These are phyloP conservation scores for Steatornis caripensis DNA, from an alignment of 2,113 vertebrate genomes.

Conservation along the genomic window DNA sequence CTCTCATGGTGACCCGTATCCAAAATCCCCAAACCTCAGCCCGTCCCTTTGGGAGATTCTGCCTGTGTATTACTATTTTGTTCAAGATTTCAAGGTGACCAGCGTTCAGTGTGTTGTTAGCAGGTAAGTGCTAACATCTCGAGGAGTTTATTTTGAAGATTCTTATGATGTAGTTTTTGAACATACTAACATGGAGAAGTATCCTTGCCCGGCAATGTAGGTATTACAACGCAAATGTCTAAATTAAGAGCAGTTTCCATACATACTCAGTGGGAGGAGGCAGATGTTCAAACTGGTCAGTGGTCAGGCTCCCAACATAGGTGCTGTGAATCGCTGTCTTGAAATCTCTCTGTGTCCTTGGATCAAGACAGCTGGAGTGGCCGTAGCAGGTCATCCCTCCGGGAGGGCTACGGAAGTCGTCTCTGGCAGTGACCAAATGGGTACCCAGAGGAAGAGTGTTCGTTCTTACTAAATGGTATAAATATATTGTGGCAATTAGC, in stretches of 20 bases:
- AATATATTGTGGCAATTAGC: not conserved
- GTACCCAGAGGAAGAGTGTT: not conserved
- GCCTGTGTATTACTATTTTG: not conserved
- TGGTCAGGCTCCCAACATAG: not conserved
- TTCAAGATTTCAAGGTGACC: not conserved
- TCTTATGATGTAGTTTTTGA: not conserved
- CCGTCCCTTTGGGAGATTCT: not conserved
- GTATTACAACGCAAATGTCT: no score
- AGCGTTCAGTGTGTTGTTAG: not conserved
- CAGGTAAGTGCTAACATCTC: not conserved
- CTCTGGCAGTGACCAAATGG: not conserved
- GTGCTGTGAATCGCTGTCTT: not conserved
- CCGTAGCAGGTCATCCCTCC: not conserved
- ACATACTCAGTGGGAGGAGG: not conserved
- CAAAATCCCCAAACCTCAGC: not conserved
- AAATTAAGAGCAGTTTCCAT: not conserved
- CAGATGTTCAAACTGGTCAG: no score
- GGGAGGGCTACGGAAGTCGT: rapidly evolving
- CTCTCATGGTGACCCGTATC: rapidly evolving
- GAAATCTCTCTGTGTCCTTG: not conserved
- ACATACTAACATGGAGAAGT: not conserved
- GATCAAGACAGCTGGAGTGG: not conserved
- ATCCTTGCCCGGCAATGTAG: not conserved
- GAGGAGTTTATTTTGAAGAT: not conserved
- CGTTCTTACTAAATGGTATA: not conserved